Evolutionary conservation across 2,888 invertebrate genomes (phyloP).

Genomic region (Gasteruption jaculator): DNA sequence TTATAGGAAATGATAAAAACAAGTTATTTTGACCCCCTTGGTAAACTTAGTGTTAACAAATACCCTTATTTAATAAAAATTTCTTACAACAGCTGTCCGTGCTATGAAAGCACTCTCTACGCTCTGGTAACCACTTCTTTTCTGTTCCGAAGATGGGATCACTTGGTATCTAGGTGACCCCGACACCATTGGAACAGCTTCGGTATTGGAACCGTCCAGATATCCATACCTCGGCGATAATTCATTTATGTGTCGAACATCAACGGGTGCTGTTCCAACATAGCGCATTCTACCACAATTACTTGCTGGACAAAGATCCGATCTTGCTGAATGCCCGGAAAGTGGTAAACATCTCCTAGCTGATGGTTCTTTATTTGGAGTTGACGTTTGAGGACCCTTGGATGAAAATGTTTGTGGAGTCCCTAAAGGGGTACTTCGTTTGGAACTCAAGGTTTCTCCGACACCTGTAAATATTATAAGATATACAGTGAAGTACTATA

Average conservation of each 20-base stretch:
- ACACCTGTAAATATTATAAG: constrained; percentile 11
- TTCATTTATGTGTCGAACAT: constrained; percentile 30
- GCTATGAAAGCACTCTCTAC: constrained; percentile 50
- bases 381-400: constrained; percentile 42
- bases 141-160: constrained; percentile 32
- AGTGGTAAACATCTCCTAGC: constrained; percentile 46
- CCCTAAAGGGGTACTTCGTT: constrained; percentile 26
- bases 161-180: constrained; percentile 43
- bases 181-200: constrained; percentile 41
- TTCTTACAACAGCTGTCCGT: constrained; percentile 47
- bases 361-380: constrained; percentile 46
- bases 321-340: constrained; percentile 32
- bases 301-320: constrained; percentile 35
- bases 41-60: too few species aligned
- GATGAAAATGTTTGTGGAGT: constrained; percentile 35
- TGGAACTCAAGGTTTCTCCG: constrained; percentile 30
- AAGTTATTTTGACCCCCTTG: too few species aligned
- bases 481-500: too few species aligned
- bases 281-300: constrained; percentile 43
- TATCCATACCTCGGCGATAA: constrained; percentile 39
- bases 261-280: constrained; percentile 34
- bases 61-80: too few species aligned
- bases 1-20: too few species aligned
- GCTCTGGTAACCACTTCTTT: constrained; percentile 34
- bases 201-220: constrained; percentile 36